These are phyloP conservation scores for Galerucella nymphaeae DNA, from an alignment of 2,888 invertebrate species.

Conservation along the genomic window DNA sequence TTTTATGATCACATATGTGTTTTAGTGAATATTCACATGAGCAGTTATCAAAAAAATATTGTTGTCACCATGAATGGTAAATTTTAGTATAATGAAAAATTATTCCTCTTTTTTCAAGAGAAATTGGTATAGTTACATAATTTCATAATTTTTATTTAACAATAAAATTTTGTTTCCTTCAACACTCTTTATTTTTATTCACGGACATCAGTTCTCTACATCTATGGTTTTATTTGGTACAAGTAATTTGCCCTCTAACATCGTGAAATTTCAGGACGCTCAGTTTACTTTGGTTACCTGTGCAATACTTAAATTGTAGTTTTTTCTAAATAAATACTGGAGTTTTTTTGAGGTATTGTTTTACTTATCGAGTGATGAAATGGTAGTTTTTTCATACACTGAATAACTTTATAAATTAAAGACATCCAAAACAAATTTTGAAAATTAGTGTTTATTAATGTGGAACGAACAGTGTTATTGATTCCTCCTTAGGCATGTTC, in stretches of 20 bases:
- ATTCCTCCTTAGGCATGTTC: conserved; percentile 3
- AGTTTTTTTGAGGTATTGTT: conserved; percentile 8
- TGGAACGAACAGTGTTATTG: conserved; percentile 10
- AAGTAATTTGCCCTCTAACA: background rate
- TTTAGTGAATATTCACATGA: too few species aligned
- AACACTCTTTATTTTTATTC: background rate
- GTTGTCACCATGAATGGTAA: too few species aligned
- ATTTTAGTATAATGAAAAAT: too few species aligned
- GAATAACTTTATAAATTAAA: conserved; percentile 3
- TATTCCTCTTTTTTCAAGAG: background rate
- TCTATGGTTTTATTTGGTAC: conserved; percentile 2
- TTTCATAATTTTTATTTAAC: background rate
- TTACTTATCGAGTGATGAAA: conserved; percentile 3
- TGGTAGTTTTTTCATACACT: conserved; percentile 3
- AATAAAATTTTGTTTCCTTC: too few species aligned
- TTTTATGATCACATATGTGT: too few species aligned
- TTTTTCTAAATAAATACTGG: conserved; percentile 10
- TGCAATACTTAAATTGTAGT: background rate
- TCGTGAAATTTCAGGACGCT: conserved; percentile 8
- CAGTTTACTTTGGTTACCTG: conserved; percentile 1
- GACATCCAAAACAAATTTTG: conserved; percentile 5
- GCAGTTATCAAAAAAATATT: too few species aligned
- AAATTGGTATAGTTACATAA: background rate
- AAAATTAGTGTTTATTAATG: conserved; percentile 9
- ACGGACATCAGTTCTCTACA: conserved; percentile 3